These are phyloP conservation scores for Mobula birostris DNA, from an alignment of 2,113 vertebrate genomes.

Conservation along the genomic window DNA sequence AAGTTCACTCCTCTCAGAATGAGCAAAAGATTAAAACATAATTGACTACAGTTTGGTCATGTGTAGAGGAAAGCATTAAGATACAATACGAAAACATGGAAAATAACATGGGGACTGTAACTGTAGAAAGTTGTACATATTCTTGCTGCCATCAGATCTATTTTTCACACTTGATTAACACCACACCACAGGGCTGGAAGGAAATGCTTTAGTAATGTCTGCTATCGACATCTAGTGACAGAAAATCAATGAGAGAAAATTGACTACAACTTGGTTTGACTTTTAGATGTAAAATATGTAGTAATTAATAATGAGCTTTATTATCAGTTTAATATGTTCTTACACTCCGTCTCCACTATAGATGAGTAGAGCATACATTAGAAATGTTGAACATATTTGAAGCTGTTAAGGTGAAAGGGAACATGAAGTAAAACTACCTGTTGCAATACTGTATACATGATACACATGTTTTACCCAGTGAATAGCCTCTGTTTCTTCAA, in stretches of 20 bases:
- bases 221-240: constrained; percentile 1
- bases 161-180: neutral
- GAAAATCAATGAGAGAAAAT: neutral
- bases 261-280: neutral
- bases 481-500: neutral
- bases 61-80: neutral
- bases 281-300: neutral
- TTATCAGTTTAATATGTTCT: neutral
- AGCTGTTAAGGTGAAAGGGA: neutral
- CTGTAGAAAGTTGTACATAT: neutral
- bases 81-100: neutral
- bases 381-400: neutral
- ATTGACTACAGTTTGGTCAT: neutral
- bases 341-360: neutral
- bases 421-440: neutral
- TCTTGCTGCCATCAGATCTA: neutral
- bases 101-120: neutral
- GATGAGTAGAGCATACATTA: neutral
- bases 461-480: neutral
- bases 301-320: constrained; percentile 11
- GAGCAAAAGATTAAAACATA: neutral
- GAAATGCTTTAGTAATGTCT: neutral
- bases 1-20: neutral
- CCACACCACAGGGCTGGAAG: neutral
- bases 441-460: neutral